phyloP scores from a whole-genome alignment of 2,888 invertebrate species.

The Cheilosia pagana region DNA sequence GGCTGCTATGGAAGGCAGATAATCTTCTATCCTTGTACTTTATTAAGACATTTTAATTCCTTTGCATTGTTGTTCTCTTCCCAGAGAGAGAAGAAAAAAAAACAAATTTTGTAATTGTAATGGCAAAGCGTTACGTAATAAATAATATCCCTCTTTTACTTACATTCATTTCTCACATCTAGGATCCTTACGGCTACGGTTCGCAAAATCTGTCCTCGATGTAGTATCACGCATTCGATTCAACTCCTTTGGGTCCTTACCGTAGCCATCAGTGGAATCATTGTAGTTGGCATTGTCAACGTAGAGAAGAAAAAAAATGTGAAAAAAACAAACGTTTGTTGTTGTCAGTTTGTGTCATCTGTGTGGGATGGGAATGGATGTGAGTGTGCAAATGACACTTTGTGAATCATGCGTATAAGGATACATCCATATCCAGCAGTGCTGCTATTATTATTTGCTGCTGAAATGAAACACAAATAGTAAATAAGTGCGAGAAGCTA shows the following conservation, averaged over 20 bases:
- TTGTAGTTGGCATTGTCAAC: conserved; percentile 47
- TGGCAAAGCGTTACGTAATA: conserved; percentile 34
- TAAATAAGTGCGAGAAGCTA: neutral
- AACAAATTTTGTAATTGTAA: conserved; percentile 22
- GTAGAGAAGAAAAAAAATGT: neutral
- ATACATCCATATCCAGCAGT: conserved; percentile 3
- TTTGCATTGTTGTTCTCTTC: neutral
- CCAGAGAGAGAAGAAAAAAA: neutral
- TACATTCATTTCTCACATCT: neutral
- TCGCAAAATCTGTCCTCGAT: conserved; percentile 20
- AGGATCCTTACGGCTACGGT: neutral
- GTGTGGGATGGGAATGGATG: conserved; percentile 9
- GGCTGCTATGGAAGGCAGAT: too few relatives aligned
- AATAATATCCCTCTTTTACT: conserved; percentile 27
- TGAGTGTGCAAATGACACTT: conserved; percentile 48
- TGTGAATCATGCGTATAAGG: conserved; percentile 46
- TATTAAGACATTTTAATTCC: neutral
- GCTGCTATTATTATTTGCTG: conserved; percentile 19
- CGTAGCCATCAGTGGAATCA: conserved; percentile 37
- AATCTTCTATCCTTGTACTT: too few relatives aligned
- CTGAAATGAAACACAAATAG: conserved; percentile 29
- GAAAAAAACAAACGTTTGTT: conserved; percentile 2
- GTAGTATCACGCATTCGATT: conserved; percentile 26
- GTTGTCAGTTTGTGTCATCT: conserved; percentile 31
- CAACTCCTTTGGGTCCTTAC: conserved; percentile 19